Conservation (phyloP, 2,888 invertebrate species). For the Diaphora mendica region DNA sequence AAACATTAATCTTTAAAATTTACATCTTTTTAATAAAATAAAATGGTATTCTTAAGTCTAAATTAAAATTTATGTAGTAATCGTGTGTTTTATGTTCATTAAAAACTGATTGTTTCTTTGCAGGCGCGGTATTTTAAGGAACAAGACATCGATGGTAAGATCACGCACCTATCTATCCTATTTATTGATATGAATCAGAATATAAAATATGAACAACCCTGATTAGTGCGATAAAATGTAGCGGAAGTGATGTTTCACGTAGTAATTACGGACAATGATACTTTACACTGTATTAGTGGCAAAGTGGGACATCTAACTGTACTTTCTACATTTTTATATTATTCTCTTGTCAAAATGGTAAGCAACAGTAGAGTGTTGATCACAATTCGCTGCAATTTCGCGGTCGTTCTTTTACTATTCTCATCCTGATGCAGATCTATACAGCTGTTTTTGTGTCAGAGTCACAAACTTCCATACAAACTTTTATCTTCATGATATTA, state of each 20-base stretch:
- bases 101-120: constrained; percentile 59
- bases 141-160: constrained; percentile 97
- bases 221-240: not conserved
- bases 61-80: not conserved
- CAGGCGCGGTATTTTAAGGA: constrained; percentile 98
- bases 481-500: no score
- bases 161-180: constrained; percentile 3
- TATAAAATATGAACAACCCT: not conserved
- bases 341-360: no score
- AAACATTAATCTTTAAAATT: constrained; percentile 3
- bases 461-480: no score
- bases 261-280: not conserved
- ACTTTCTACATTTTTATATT: not conserved
- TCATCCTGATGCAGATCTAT: no score
- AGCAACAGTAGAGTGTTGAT: no score
- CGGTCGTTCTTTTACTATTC: no score
- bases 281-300: not conserved
- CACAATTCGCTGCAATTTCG: no score
- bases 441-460: no score
- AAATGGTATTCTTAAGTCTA: constrained; percentile 30
- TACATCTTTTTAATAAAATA: not conserved
- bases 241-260: not conserved
- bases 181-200: not conserved
- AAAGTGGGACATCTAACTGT: constrained; percentile 13
- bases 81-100: constrained; percentile 3